Evolutionary conservation across 2,888 invertebrate genomes (phyloP), one percentile per base, ranked within the genome.

Genomic region (Tachina lurida): DNA sequence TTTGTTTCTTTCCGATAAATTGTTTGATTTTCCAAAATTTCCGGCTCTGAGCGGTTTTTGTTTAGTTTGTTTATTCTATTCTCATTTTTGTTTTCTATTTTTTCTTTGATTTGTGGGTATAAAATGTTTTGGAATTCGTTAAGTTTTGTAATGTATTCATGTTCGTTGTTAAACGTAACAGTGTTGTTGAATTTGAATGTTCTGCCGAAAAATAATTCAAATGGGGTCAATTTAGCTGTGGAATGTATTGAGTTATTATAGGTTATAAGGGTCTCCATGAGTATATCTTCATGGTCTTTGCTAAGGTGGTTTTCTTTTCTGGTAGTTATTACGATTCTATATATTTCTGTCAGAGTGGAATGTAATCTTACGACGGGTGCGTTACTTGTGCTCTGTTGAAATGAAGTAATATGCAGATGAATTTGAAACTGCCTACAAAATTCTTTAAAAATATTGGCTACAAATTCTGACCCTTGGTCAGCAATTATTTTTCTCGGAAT

Each of bases 271-370:
- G 54, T 47, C 58, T 75, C 68, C 43, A 43, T 65, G 4, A 84
- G 41, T 15, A 71, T 77, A 31, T 67, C 73, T 12, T 67, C 58
- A 31, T 31, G 31, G 4, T 31, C 31, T 31, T 31, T 4, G 31
- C 31, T 31, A 31, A 31, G 31, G 31, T 4, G 31, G 31, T 31
- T 31, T 31, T 31, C 31, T 31, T 31, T 31, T 31, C 31, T 31
- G 31, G 13, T 45, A 45, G 3, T 45, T 13, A 45, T 13, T 12
- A 45, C 10, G 13, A 45, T 45, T 45, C 13, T 45, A 45, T 54
- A 67, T 56, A 84, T 84, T 67, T 84, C 76, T 1, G 78, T 85
- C n/a, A 87, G 41, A 7, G 73, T 73, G n/a, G 60, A 73, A 9
- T 49, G 60, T 13, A 73, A 10, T 41, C 47, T 60, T 73, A 60